These are phyloP conservation scores for Mandrillus leucophaeus DNA, from an alignment of 2,113 vertebrate species.

Conservation along the genomic window DNA sequence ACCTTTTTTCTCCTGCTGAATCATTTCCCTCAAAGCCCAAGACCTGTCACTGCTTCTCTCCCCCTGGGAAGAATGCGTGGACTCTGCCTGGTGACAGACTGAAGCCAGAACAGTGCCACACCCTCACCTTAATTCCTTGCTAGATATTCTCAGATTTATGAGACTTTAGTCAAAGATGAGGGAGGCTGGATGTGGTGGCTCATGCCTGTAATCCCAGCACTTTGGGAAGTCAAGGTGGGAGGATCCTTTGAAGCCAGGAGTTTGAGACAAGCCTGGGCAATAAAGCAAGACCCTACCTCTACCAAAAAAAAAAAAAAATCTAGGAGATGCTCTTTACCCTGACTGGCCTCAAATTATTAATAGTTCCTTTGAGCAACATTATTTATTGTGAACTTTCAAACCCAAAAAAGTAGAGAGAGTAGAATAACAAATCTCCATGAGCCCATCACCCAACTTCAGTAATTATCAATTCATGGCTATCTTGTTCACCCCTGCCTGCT, in stretches of 20 bases:
- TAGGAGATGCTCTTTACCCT: not conserved
- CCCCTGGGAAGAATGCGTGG: not conserved
- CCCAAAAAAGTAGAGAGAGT: not conserved
- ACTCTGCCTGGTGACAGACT: not conserved
- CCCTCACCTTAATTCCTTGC: not conserved
- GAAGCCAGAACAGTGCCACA: not conserved
- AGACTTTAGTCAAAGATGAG: not conserved
- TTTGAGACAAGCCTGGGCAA: too few relatives aligned
- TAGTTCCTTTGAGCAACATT: not conserved
- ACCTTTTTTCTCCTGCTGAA: not conserved
- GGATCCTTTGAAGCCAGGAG: too few relatives aligned
- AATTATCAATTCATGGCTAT: not conserved
- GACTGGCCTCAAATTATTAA: not conserved
- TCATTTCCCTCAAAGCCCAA: not conserved
- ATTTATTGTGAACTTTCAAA: not conserved
- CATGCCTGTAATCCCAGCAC: too few relatives aligned
- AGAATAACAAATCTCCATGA: not conserved
- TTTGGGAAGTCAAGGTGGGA: too few relatives aligned
- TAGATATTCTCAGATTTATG: not conserved
- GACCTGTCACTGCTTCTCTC: not conserved
- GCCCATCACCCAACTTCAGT: too few relatives aligned
- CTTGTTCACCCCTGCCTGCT: not conserved
- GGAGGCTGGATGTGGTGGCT: not conserved
- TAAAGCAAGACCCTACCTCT: too few relatives aligned
- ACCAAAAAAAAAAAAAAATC: too few relatives aligned